phyloP scores from a whole-genome alignment of 2,113 vertebrate species.

The Podarcis cretensis region DNA sequence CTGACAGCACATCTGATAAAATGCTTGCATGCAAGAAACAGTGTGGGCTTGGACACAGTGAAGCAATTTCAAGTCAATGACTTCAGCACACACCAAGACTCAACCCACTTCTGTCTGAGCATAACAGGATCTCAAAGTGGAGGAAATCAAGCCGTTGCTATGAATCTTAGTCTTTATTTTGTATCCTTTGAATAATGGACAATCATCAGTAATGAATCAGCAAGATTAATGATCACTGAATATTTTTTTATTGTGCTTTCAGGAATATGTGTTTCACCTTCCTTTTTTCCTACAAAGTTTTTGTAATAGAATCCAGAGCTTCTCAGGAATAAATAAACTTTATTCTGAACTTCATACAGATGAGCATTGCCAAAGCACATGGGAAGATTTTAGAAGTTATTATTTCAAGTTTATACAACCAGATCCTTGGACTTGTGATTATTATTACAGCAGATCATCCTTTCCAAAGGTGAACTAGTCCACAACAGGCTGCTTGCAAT shows the following conservation, averaged over 20 bases:
- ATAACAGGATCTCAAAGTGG: not conserved
- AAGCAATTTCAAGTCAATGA: not conserved
- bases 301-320: slow-evolving; percentile 27
- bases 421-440: slow-evolving; percentile 30
- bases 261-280: not conserved
- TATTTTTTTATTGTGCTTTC: not conserved
- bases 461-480: slow-evolving; percentile 13
- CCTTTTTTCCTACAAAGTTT: not conserved
- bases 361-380: slow-evolving; percentile 38
- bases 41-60: not conserved
- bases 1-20: not conserved
- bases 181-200: not conserved
- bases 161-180: not conserved
- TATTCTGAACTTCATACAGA: slow-evolving; percentile 58
- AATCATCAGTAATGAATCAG: not conserved
- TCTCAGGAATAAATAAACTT: slow-evolving; percentile 49
- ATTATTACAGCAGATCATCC: slow-evolving; percentile 17
- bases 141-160: not conserved
- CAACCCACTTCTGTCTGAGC: not conserved
- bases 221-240: not conserved
- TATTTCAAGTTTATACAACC: slow-evolving; percentile 29
- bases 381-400: slow-evolving; percentile 35
- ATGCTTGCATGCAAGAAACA: not conserved
- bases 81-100: not conserved
- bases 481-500: slow-evolving; percentile 10